Evolutionary conservation across 2,888 invertebrate species (phyloP).

Genomic region (Thumatha senex): DNA sequence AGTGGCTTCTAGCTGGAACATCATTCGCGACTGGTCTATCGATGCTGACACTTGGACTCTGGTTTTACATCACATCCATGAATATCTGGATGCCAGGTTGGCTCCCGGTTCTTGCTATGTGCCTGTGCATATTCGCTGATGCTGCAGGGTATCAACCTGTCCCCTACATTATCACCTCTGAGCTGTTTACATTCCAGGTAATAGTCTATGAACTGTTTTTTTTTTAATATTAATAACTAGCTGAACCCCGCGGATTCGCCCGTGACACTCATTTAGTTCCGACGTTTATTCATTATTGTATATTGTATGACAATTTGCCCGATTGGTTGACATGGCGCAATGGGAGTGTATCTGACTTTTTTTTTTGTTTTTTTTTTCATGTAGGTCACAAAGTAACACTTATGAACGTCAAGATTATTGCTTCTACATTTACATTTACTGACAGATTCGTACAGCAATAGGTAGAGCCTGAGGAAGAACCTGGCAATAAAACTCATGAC

Average conservation of each 20-base stretch:
- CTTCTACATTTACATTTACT: too few species aligned
- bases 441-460: too few species aligned
- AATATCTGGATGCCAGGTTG: slow-evolving; percentile 70
- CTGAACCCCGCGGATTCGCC: too few species aligned
- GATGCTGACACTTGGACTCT: slow-evolving; percentile 69
- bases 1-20: slow-evolving; percentile 75
- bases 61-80: slow-evolving; percentile 71
- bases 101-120: slow-evolving; percentile 75
- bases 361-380: too few species aligned
- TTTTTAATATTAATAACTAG: neutral
- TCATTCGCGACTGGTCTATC: slow-evolving; percentile 70
- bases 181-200: slow-evolving; percentile 74
- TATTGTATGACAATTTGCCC: too few species aligned
- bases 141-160: slow-evolving; percentile 77
- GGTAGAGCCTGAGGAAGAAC: too few species aligned
- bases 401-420: too few species aligned
- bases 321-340: too few species aligned
- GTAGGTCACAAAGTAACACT: too few species aligned
- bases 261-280: neutral
- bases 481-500: too few species aligned
- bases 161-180: slow-evolving; percentile 75
- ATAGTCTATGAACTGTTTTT: slow-evolving; percentile 17
- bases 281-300: neutral
- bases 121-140: slow-evolving; percentile 72
- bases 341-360: too few species aligned